phyloP scores from a whole-genome alignment of 2,113 vertebrate genomes.

The Meleagris gallopavo region DNA sequence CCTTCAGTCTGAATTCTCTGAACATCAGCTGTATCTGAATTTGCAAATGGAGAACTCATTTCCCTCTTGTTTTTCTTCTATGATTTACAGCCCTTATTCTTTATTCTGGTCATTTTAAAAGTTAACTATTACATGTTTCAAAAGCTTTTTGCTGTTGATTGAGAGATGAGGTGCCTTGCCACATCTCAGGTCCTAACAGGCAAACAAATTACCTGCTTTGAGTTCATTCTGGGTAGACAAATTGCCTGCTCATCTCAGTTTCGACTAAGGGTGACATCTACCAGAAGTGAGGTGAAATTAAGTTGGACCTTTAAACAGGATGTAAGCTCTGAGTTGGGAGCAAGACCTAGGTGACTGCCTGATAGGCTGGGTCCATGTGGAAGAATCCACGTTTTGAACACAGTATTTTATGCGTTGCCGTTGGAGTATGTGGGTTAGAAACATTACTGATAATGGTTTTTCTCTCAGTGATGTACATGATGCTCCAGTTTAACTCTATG shows the following conservation, averaged over 20 bases:
- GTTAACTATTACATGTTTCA: neutral
- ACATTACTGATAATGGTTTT: accelerated
- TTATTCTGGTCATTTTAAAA: neutral
- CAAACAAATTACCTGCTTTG: neutral
- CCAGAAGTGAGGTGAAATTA: neutral
- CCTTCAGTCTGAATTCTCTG: neutral
- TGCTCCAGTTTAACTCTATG: neutral
- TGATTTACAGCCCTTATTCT: neutral
- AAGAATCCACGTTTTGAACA: neutral
- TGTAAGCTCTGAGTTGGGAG: neutral
- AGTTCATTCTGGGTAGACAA: neutral
- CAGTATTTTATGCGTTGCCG: neutral
- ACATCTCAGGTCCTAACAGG: neutral
- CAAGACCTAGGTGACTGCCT: neutral
- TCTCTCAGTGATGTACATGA: neutral
- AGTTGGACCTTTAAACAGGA: neutral
- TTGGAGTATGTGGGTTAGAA: neutral
- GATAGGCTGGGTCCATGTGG: neutral
- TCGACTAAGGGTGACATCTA: neutral
- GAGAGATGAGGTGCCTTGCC: neutral
- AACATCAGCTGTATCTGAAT: neutral
- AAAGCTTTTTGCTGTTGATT: neutral
- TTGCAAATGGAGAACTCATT: neutral
- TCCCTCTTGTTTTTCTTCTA: neutral
- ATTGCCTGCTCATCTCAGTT: neutral